A percentile compares a stretch with the other conserved stretches of the same genome.
Conservation (phyloP, 1,140 invertebrate species). For the Tetramorium alpestre region DNA sequence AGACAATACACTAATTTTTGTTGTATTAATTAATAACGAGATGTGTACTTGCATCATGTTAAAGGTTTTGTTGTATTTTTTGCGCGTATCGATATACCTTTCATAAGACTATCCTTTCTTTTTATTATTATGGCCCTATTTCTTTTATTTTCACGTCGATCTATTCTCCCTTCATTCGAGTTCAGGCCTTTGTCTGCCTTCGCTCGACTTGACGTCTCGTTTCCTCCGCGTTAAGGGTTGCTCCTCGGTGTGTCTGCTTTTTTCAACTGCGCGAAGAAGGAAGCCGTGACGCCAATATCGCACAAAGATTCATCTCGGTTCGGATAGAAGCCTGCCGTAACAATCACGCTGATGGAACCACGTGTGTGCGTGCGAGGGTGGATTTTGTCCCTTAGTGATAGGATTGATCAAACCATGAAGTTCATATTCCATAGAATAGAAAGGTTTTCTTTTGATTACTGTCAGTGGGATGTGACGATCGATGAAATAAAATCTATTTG, state of each 20-base stretch:
- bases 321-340: constrained; percentile 32
- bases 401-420: constrained; percentile 50
- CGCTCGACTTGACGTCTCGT: constrained; percentile 57
- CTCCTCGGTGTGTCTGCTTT: constrained; percentile 41
- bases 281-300: constrained; percentile 59
- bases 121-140: constrained; percentile 20
- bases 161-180: constrained; percentile 49
- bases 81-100: not conserved
- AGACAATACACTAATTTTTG: constrained; percentile 29
- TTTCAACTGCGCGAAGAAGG: constrained; percentile 46
- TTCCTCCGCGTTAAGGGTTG: constrained; percentile 55
- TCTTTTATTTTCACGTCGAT: constrained; percentile 65
- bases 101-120: constrained; percentile 14
- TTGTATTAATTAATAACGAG: constrained; percentile 43
- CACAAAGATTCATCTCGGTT: constrained; percentile 50
- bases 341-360: constrained; percentile 59
- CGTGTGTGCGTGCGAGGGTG: constrained; percentile 33
- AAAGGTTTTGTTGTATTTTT: constrained; percentile 26
- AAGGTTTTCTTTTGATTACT: constrained; percentile 49
- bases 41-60: not conserved
- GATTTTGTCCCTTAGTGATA: constrained; percentile 47
- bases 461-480: constrained; percentile 18
- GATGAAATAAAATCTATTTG: constrained; percentile 41
- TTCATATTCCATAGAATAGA: constrained; percentile 44
- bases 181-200: constrained; percentile 59